Base-by-base conservation (phyloP, 1,140 invertebrate genomes). In the Ephestia elutella region DNA sequence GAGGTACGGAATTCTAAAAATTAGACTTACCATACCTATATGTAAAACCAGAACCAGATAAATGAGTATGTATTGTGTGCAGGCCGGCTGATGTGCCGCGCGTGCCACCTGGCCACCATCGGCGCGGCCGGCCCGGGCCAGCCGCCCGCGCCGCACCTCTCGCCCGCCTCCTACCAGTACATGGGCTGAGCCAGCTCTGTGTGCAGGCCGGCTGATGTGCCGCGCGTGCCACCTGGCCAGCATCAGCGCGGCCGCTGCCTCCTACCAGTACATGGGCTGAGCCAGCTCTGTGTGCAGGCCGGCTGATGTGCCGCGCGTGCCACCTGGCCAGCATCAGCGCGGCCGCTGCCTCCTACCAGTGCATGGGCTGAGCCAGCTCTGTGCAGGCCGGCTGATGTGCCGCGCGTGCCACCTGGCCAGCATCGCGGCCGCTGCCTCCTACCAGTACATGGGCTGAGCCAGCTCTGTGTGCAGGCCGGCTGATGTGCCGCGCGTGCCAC, bases 401-500 rank as follows among this genome's bases (percentile, higher is more conserved):
- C 93, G 96, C 38, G 92, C 93, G 35, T 99, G 98, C 89, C 97
- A 99, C 86, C 92, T 98, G 71, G 92, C 94, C 64, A 92, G 94
- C 49, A 91, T 97, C 56, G 93, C 92, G 25, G 91, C 93, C 54
- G 90, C 94, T 20, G 94, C 94, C 30, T 94, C 93, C 63, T 95
- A 95, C 87, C 93, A 95, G 81, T 95, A 94, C 81, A 94, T 94
- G 91, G 93, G 93, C 51, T 94, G 90, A n/a, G n/a, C n/a, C n/a
- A n/a, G n/a, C n/a, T n/a, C n/a, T 25, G 1, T 62, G 21, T 53
- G 2, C 96, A 66, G 94, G 94, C 0, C 94, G 94, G 69, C 89
- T 99, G 38, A 93, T 98, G 87, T 99, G 98, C 81, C 93, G 96
- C 38, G 92, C 93, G 35, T 99, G 98, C 89, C 97, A 99, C 86